These are phyloP conservation scores for Muntiacus muntjak DNA, from an alignment of 2,113 vertebrate genomes.

Conservation along the genomic window DNA sequence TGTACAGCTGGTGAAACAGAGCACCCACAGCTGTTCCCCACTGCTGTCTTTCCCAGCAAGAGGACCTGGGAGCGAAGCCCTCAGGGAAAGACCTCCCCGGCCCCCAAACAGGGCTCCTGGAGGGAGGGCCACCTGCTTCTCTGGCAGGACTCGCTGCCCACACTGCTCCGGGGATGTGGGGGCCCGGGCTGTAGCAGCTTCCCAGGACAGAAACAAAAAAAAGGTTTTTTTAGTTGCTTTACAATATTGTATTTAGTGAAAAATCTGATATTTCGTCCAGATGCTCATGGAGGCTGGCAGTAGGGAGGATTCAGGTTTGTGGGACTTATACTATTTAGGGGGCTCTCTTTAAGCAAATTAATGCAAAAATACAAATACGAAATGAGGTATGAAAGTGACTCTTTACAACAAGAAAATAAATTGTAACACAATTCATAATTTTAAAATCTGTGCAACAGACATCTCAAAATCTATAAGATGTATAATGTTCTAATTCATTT, in stretches of 20 bases:
- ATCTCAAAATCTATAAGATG: background rate
- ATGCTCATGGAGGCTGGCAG: background rate
- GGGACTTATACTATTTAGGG: background rate
- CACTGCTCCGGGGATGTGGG: background rate
- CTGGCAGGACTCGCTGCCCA: rapidly evolving
- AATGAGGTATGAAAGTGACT: background rate
- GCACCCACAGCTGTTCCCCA: background rate
- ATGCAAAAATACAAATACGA: background rate
- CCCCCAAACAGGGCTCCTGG: background rate
- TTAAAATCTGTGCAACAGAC: background rate
- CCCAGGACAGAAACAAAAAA: background rate
- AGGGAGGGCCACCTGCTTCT: background rate
- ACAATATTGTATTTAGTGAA: background rate
- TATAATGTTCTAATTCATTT: background rate
- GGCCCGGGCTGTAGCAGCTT: background rate
- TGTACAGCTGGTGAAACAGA: background rate
- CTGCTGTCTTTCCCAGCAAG: background rate
- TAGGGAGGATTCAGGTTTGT: background rate
- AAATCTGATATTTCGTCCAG: background rate
- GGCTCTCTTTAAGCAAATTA: background rate
- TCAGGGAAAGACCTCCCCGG: background rate
- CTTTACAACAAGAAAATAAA: background rate
- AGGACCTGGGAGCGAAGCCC: background rate
- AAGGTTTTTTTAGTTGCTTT: background rate
- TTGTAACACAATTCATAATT: background rate